These are phyloP conservation scores for Troglohyphantes excavatus DNA, from an alignment of 2,888 invertebrate genomes.

Conservation along the genomic window DNA sequence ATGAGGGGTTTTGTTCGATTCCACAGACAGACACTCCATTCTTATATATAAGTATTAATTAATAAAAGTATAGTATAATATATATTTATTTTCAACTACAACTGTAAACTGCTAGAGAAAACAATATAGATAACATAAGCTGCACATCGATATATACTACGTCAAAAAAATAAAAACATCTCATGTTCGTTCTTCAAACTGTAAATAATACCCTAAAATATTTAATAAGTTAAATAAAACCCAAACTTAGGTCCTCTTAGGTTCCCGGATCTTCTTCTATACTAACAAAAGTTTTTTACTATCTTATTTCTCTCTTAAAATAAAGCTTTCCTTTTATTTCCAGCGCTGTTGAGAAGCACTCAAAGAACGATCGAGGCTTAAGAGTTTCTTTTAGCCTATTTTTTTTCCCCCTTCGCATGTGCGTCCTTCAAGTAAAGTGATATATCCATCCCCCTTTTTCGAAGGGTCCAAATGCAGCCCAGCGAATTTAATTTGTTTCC, in stretches of 20 bases:
- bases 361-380: background rate
- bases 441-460: background rate
- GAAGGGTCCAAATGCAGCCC: conserved; percentile 1
- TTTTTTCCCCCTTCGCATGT: background rate
- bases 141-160: no score
- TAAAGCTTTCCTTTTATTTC: background rate
- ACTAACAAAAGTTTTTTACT: background rate
- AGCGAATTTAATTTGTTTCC: conserved; percentile 9
- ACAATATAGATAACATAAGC: no score
- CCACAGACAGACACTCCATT: no score
- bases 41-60: no score
- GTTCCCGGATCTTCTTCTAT: background rate
- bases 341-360: background rate
- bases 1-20: no score
- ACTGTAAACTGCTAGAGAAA: no score
- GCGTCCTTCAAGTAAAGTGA: background rate
- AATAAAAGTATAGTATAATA: no score
- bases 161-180: no score
- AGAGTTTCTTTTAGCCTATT: background rate
- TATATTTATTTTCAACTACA: no score
- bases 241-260: background rate
- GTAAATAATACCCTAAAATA: no score
- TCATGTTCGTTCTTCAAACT: no score
- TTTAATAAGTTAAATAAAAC: background rate
- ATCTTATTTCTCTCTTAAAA: background rate